Base-by-base conservation (phyloP, 2,888 invertebrate genomes). In the Caenorhabditis doughertyi region DNA sequence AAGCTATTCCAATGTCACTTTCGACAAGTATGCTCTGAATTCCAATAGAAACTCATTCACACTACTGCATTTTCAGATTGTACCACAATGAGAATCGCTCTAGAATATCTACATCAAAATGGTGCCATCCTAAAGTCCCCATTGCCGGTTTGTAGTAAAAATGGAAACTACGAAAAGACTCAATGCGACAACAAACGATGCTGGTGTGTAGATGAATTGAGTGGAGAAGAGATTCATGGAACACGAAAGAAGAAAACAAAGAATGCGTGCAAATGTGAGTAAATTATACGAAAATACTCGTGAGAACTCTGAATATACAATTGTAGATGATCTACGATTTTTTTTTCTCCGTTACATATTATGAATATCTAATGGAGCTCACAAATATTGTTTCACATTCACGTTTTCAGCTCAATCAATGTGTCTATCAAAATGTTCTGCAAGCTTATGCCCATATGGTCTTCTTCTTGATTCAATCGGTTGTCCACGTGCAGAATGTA, bases 151-250 rank as follows among this genome's bases (percentile, higher is more conserved):
- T 85, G 85, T 47, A 53, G 53, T 35, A 49, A 56, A 29, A 77
- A 74, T 21, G 84, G 84, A 55, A 79, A 81, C 27, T 81, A 70
- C 60, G 68, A 79, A 18, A 53, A 8, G 44, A 83, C 82, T 55
- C 81, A 81, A 77, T 81, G 85, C 51, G 80, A 83, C 49, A 56
- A 44, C 39, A 82, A 79, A 55, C 51, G 72, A 27, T 88, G 88
- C 60, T 88, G 88, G 88, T 88, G 88, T 71, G 88, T 87, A 11
- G 77, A 87, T 62, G 71, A 73, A 32, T 60, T 73, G n/a, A 81
- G 83, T 58, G 90, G 90, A 9, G 64, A 83, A 29, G 90, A 90
- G 77, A 55, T 87, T 27, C 80, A 76, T 60, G 90, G 90, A 51
- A 90, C 90, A 13, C 51, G 87, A 64, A 84, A 64, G 51, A 68